Base-by-base conservation (phyloP, 2,888 invertebrate species). In the Epinotia demarniana region DNA sequence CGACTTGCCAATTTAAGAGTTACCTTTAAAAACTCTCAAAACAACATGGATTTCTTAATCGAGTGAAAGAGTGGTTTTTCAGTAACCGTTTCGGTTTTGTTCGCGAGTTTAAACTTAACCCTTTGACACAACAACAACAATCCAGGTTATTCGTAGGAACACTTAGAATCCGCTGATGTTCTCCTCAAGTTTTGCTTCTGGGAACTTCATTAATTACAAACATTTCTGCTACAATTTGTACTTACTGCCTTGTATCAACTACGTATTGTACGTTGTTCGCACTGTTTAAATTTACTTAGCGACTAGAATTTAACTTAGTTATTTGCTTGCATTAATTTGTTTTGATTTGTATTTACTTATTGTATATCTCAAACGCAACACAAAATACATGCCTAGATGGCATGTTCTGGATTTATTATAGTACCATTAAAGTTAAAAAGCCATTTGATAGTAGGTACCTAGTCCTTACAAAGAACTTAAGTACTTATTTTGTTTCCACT, bases 151-250 rank as follows among this genome's bases (percentile, higher is more conserved):
- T 68, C 18, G 18, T 5, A n/a, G 33, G 8, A 61, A 19, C n/a
- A 18, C 12, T 39, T 12, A 39, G 43, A 68, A n/a, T 11, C 23
- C n/a, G 27, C 23, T 12, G 43, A 70, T 33, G 53, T 71, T 62
- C 3, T 33, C 13, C 16, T 13, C 6, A 58, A 74, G 62, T 68
- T 73, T 77, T 23, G 70, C 16, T 66, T 62, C 63, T 72, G 68
- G n/a, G 23, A 75, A 74, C 55, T 63, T 64, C 77, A 76, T 78
- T 79, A 78, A 79, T 78, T 76, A 64, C 46, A 60, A 77, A 72
- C 69, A 71, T 77, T 76, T 75, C 78, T 75, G 16, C 69, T 53
- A 72, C 78, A 78, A 78, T 80, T 79, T 78, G 78, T 78, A 79
- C 79, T 78, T 79, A 69, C 72, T 66, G 71, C 61, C 69, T 71